Conservation (phyloP, 2,113 vertebrate species). For the Pelecanus crispus region DNA sequence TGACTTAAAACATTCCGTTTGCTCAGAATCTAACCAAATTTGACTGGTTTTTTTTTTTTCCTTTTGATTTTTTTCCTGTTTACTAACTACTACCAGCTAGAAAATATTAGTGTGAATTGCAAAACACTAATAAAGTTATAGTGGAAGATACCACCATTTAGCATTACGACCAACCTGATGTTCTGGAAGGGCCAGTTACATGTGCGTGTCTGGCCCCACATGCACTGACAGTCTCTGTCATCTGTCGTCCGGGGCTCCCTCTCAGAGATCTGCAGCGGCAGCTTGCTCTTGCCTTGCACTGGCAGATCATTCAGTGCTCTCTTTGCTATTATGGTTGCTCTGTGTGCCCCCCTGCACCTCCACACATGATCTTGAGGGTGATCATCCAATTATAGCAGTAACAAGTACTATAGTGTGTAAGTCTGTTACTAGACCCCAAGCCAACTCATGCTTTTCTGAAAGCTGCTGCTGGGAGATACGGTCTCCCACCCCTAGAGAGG, state of each 20-base stretch:
- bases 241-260: too few species aligned
- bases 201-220: neutral
- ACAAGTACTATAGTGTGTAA: neutral
- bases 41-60: neutral
- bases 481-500: neutral
- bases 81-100: neutral
- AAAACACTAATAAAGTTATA: neutral
- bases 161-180: neutral
- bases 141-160: neutral
- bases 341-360: neutral
- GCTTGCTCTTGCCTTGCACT: neutral
- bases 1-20: neutral
- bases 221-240: neutral
- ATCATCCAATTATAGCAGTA: neutral
- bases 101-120: neutral
- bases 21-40: neutral
- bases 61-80: neutral
- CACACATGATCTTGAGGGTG: neutral
- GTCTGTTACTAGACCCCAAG: neutral
- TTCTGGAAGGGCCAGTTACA: neutral
- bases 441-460: neutral
- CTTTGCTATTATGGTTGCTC: neutral
- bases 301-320: neutral
- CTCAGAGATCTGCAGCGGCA: neutral
- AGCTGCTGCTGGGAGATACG: neutral